Percentiles rank a stretch among this genome's conserved stretches.
These are phyloP conservation scores for Diachrysia chrysitis DNA, from an alignment of 2,888 invertebrate species.

Conservation along the genomic window DNA sequence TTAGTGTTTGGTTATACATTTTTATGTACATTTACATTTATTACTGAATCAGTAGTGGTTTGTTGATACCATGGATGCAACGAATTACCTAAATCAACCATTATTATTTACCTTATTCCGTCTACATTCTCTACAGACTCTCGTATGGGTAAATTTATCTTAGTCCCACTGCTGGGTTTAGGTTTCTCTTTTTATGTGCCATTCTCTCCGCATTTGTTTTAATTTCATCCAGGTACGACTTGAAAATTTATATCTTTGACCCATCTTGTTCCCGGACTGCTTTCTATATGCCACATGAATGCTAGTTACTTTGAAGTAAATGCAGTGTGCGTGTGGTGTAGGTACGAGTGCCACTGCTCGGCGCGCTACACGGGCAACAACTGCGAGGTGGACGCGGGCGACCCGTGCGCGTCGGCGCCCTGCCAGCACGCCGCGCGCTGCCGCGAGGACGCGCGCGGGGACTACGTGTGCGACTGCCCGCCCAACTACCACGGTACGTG, in stretches of 20 bases:
- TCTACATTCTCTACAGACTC: not conserved
- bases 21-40: not conserved
- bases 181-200: no score
- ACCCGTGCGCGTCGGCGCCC: constrained; percentile 91
- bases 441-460: constrained; percentile 90
- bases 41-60: not conserved
- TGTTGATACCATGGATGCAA: no score
- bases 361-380: constrained; percentile 96
- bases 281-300: no score
- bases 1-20: not conserved
- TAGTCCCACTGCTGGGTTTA: no score
- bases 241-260: no score
- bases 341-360: constrained; percentile 95
- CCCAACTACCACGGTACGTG: constrained; percentile 91
- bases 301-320: no score
- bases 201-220: no score
- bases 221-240: no score
- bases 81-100: not conserved
- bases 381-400: constrained; percentile 94
- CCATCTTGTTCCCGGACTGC: not conserved
- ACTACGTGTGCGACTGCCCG: constrained; percentile 92
- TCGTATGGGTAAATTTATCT: no score
- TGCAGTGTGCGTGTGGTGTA: constrained; percentile 42
- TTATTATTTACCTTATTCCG: not conserved
- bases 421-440: constrained; percentile 93